phyloP scores from a whole-genome alignment of 2,888 invertebrate genomes.

The Dorcus parallelipipedus region DNA sequence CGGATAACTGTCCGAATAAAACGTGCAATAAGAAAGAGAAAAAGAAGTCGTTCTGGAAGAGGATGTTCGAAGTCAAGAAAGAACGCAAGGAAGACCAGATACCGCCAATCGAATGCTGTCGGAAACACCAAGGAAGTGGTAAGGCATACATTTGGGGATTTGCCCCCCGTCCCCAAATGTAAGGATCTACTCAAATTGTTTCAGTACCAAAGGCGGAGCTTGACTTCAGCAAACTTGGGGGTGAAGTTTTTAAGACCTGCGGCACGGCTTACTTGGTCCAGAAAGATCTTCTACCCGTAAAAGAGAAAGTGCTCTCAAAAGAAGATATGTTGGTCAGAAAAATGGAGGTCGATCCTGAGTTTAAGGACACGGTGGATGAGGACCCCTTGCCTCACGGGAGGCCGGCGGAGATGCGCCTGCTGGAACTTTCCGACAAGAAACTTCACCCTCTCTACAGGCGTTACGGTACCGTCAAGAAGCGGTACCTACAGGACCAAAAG shows the following conservation, averaged over 20 bases:
- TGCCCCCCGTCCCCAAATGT: too few species aligned
- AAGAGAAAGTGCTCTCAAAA: conserved; percentile 10
- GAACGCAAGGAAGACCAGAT: neutral
- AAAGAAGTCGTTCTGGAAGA: conserved; percentile 19
- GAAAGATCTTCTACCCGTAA: conserved; percentile 27
- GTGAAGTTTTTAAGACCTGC: conserved; percentile 36
- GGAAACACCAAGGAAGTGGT: neutral
- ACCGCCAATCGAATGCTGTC: conserved; percentile 19
- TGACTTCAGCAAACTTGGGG: conserved; percentile 34
- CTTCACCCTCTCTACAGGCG: conserved; percentile 42
- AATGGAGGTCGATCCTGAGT: conserved; percentile 36
- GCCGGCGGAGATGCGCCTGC: conserved; percentile 35
- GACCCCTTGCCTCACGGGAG: conserved; percentile 40
- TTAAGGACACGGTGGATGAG: conserved; percentile 32
- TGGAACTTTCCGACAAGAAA: conserved; percentile 37
- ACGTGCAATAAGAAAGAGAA: conserved; percentile 17
- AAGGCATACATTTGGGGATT: neutral
- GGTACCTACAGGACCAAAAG: conserved; percentile 6
- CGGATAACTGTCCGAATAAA: conserved; percentile 11
- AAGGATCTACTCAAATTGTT: too few species aligned
- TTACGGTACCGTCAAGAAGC: conserved; percentile 18
- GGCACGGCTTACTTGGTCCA: conserved; percentile 41
- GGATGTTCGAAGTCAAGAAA: conserved; percentile 9
- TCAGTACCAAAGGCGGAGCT: conserved; percentile 21
- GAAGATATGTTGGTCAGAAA: conserved; percentile 34